These are phyloP conservation scores for Zhuqinia jingwanae DNA, from an alignment of 2,888 invertebrate genomes.

Conservation along the genomic window DNA sequence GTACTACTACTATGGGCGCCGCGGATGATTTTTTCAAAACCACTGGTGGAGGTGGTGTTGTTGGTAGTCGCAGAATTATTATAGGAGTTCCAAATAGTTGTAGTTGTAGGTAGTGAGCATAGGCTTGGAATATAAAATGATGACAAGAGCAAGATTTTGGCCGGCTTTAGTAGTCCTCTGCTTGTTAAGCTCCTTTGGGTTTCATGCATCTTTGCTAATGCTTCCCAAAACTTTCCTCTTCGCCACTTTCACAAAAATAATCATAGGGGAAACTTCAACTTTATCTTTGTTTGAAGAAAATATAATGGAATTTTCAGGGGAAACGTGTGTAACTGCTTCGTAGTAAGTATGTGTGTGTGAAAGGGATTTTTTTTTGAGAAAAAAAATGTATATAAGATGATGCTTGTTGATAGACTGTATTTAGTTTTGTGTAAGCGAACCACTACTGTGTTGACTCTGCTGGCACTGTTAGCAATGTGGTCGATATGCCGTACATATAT, in stretches of 20 bases:
- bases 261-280: constrained; percentile 60
- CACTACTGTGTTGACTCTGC: no score
- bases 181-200: constrained; percentile 62
- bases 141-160: constrained; percentile 60
- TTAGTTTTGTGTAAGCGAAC: no score
- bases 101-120: constrained; percentile 39
- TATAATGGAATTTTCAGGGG: constrained; percentile 31
- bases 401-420: no score
- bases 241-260: constrained; percentile 62
- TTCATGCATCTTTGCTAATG: constrained; percentile 71
- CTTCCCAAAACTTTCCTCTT: constrained; percentile 60
- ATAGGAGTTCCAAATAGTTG: not conserved
- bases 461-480: no score
- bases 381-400: not conserved
- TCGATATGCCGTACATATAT: no score
- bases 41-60: not conserved
- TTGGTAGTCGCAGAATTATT: not conserved
- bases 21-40: constrained; percentile 21
- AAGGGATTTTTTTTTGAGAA: constrained; percentile 7
- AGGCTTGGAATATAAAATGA: constrained; percentile 41
- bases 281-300: constrained; percentile 42
- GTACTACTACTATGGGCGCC: constrained; percentile 5
- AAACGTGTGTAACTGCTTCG: not conserved
- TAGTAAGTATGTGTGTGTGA: no score
- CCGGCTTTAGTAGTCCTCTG: constrained; percentile 51